Conservation (phyloP, 2,113 vertebrate genomes). For the Romanogobio albipinnatus region DNA sequence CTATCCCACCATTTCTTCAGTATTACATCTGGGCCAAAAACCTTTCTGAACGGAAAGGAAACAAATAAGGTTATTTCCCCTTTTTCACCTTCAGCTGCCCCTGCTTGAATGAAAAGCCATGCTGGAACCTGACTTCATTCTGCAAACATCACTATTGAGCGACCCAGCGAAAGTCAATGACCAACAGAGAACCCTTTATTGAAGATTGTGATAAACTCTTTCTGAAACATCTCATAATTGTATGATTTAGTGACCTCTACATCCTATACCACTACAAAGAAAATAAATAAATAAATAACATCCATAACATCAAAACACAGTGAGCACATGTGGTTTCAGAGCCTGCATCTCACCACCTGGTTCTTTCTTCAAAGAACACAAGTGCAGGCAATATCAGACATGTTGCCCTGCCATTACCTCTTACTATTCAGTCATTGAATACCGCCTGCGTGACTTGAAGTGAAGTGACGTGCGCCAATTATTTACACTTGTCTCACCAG, state of each 20-base stretch:
- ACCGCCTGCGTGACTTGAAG: not conserved
- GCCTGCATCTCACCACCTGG: not conserved
- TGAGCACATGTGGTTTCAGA: not conserved
- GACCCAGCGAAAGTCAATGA: not conserved
- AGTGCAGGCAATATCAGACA: slow-evolving; percentile 6
- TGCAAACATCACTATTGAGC: not conserved
- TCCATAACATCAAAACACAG: slow-evolving; percentile 1
- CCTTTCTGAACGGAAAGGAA: not conserved
- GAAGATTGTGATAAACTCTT: slow-evolving; percentile 18
- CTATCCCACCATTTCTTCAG: not conserved
- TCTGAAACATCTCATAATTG: not conserved
- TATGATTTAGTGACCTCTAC: slow-evolving; percentile 14
- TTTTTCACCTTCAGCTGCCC: slow-evolving; percentile 9
- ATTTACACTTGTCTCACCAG: not conserved
- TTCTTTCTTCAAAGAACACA: not conserved
- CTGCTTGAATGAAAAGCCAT: slow-evolving; percentile 12
- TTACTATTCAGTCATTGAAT: not conserved
- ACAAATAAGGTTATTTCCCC: not conserved
- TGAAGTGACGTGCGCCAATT: not conserved
- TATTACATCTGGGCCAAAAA: not conserved
- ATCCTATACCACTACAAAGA: not conserved
- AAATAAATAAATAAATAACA: not conserved
- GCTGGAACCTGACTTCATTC: not conserved
- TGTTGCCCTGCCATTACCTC: not conserved
- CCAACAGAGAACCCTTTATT: not conserved